Evolutionary conservation across 1,140 invertebrate genomes (phyloP).

Genomic region (Caenorhabditis remanei): DNA sequence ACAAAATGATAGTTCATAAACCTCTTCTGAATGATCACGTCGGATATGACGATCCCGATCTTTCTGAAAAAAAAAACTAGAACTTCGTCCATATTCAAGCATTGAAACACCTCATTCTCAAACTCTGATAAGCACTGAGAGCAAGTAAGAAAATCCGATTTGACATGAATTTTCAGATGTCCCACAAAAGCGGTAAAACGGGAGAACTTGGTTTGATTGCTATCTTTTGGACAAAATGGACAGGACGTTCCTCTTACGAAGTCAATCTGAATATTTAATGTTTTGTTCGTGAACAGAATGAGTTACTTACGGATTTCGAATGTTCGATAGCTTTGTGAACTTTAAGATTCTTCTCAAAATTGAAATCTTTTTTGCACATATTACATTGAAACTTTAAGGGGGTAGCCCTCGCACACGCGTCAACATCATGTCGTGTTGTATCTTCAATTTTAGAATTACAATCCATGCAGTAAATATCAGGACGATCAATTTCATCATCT

Average conservation of each 20-base stretch:
- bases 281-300: not conserved
- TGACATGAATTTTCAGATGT: conserved; percentile 54
- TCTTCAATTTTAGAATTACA: conserved; percentile 33
- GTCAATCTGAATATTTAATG: not conserved
- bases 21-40: conserved; percentile 18
- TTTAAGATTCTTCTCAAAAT: conserved; percentile 37
- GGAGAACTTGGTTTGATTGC: not conserved
- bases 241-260: not conserved
- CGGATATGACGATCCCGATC: conserved; percentile 15
- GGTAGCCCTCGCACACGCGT: not conserved
- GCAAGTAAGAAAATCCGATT: conserved; percentile 20
- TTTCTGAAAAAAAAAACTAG: conserved; percentile 10
- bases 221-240: not conserved
- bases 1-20: conserved; percentile 17
- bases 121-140: conserved; percentile 38
- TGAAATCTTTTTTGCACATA: not conserved
- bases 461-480: conserved; percentile 34
- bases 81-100: not conserved
- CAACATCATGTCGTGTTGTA: not conserved
- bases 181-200: conserved; percentile 49
- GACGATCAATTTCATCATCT: conserved; percentile 21
- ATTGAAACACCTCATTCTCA: conserved; percentile 2
- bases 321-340: conserved; percentile 1
- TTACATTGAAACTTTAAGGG: not conserved
- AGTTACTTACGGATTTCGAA: too few relatives aligned